Conservation (phyloP, 2,113 vertebrate species). For the Ursus arctos region DNA sequence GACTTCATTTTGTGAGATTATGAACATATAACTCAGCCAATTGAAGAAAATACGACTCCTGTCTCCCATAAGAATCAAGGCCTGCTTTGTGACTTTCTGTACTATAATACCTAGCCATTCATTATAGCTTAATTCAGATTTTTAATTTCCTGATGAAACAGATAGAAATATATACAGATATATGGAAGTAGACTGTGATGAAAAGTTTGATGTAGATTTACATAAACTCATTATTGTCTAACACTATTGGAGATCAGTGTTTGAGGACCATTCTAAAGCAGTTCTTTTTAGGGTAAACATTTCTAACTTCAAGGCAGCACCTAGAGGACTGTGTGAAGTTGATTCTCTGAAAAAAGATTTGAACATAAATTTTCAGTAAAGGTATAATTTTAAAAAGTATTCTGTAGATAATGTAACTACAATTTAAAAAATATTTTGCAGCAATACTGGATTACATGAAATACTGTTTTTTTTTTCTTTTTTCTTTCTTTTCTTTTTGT, state of each 20-base stretch:
- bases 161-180: not conserved
- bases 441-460: not conserved
- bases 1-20: constrained; percentile 46
- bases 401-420: not conserved
- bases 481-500: not conserved
- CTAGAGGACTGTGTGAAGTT: not conserved
- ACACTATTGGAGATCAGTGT: not conserved
- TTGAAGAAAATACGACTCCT: constrained; percentile 49
- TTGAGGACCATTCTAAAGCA: not conserved
- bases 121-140: constrained; percentile 39
- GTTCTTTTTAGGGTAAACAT: not conserved
- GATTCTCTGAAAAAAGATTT: not conserved
- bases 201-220: not conserved
- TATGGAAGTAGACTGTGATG: not conserved
- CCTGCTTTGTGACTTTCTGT: not conserved
- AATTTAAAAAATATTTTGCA: not conserved
- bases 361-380: not conserved
- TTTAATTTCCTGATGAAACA: constrained; percentile 6
- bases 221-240: not conserved
- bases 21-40: constrained; percentile 15
- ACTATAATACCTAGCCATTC: not conserved
- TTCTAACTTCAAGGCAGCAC: not conserved
- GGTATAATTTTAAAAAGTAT: not conserved
- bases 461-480: not conserved
- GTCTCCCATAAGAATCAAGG: not conserved